A percentile compares a stretch with the other conserved stretches of the same genome.
These are phyloP conservation scores for Drosophila littoralis DNA, from an alignment of 1,140 invertebrate species.

Conservation along the genomic window DNA sequence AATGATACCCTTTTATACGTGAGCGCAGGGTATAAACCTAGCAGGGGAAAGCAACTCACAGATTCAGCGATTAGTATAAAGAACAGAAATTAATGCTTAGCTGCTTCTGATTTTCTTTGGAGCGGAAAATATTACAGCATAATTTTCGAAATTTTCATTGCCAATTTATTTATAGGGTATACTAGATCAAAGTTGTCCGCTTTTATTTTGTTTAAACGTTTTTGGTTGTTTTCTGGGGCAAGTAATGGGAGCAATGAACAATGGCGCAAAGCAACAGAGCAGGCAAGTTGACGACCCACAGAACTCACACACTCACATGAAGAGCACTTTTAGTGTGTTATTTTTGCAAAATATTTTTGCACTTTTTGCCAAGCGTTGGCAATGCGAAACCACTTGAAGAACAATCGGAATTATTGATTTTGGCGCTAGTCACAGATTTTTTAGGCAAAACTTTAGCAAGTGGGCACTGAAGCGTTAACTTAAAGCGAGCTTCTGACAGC, in stretches of 20 bases:
- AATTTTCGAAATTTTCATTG: background rate
- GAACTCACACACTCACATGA: constrained; percentile 2
- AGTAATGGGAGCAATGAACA: constrained; percentile 35
- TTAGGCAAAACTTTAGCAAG: background rate
- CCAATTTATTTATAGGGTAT: constrained; percentile 1
- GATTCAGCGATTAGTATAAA: too few species aligned
- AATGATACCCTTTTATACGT: constrained; percentile 7
- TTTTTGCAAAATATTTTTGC: constrained; percentile 39
- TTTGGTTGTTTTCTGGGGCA: constrained; percentile 39
- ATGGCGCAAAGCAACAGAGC: constrained; percentile 45
- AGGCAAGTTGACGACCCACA: constrained; percentile 26
- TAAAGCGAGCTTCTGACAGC: constrained; percentile 37
- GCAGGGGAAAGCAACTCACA: too few species aligned
- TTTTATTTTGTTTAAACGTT: constrained; percentile 32
- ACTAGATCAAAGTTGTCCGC: background rate
- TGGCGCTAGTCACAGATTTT: constrained; percentile 71
- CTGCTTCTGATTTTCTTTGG: too few species aligned
- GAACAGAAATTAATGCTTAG: too few species aligned
- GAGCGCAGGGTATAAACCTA: background rate
- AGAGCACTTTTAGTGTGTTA: constrained; percentile 36
- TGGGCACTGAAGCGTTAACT: constrained; percentile 32
- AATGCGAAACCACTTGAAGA: constrained; percentile 69
- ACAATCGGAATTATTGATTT: constrained; percentile 67
- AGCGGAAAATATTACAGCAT: background rate
- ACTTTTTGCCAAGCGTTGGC: constrained; percentile 18